Evolutionary conservation across 2,888 invertebrate genomes (phyloP).

Genomic region (Heliothis peltigera): DNA sequence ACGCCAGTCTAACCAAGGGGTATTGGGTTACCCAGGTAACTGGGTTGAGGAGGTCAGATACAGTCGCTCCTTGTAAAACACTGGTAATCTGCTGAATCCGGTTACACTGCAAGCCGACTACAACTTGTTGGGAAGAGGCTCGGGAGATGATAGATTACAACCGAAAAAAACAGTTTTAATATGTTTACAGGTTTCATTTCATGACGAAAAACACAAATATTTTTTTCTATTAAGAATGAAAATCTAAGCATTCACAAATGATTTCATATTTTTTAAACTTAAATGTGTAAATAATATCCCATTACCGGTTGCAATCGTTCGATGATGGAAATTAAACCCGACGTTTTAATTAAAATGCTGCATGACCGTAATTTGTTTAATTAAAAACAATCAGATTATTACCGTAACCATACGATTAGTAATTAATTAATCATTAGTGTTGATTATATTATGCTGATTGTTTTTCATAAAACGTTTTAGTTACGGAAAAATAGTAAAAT

Average conservation of each 20-base stretch:
- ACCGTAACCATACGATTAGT: conserved; percentile 9
- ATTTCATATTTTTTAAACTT: conserved; percentile 2
- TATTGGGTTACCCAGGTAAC: no score
- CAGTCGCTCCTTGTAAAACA: no score
- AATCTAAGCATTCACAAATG: conserved; percentile 1
- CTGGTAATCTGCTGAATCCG: no score
- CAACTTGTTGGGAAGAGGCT: no score
- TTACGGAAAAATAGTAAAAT: no score
- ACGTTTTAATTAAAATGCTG: conserved; percentile 29
- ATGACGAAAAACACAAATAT: no score
- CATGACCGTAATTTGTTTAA: conserved; percentile 16
- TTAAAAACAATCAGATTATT: conserved; percentile 26
- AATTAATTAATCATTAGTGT: conserved; percentile 8
- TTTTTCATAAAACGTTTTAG: not conserved
- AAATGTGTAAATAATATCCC: conserved; percentile 9
- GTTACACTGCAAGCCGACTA: no score
- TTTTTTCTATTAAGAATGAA: not conserved
- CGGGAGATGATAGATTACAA: no score
- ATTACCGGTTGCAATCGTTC: conserved; percentile 15
- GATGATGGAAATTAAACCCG: conserved; percentile 24
- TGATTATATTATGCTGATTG: conserved; percentile 2
- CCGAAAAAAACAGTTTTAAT: no score
- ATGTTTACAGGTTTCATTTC: no score
- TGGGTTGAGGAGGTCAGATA: no score
- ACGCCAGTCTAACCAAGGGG: no score